These are phyloP conservation scores for Marcusenius ussheri DNA, from an alignment of 2,113 vertebrate species.

Conservation along the genomic window DNA sequence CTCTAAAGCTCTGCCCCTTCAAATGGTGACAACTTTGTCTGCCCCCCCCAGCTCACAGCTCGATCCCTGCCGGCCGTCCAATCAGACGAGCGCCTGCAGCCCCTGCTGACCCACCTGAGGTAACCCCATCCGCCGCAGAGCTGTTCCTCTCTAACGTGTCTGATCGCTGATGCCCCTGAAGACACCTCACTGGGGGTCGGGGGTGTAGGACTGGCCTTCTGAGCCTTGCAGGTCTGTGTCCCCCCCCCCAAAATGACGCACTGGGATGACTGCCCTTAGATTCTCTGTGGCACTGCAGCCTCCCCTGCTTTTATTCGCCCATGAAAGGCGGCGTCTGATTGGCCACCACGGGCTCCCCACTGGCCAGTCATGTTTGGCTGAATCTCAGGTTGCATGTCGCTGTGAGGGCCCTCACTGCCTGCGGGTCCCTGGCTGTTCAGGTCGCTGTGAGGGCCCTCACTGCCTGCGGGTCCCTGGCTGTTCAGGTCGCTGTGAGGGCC, in stretches of 20 bases:
- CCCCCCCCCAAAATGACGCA: background rate
- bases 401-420: background rate
- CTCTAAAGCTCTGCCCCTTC: background rate
- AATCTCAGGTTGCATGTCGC: background rate
- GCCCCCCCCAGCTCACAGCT: constrained; percentile 72
- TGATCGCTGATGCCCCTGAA: background rate
- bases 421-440: too few relatives aligned
- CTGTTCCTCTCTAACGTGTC: background rate
- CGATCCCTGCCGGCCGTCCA: constrained; percentile 81
- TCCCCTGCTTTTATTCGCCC: constrained; percentile 22
- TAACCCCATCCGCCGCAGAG: constrained; percentile 47
- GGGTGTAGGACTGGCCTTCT: background rate
- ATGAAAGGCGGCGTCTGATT: constrained; percentile 33
- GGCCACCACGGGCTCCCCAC: constrained; percentile 17
- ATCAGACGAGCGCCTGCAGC: constrained; percentile 92
- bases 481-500: too few relatives aligned
- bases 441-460: too few relatives aligned
- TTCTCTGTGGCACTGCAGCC: background rate
- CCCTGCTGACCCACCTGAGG: constrained; percentile 93
- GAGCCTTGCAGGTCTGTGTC: constrained; percentile 9
- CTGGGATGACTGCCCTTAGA: constrained; percentile 14
- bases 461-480: too few relatives aligned
- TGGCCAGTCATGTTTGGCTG: background rate
- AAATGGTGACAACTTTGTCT: background rate
- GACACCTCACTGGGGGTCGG: background rate